Evolutionary conservation across 2,113 vertebrate species (phyloP).

Genomic region (Tichodroma muraria): DNA sequence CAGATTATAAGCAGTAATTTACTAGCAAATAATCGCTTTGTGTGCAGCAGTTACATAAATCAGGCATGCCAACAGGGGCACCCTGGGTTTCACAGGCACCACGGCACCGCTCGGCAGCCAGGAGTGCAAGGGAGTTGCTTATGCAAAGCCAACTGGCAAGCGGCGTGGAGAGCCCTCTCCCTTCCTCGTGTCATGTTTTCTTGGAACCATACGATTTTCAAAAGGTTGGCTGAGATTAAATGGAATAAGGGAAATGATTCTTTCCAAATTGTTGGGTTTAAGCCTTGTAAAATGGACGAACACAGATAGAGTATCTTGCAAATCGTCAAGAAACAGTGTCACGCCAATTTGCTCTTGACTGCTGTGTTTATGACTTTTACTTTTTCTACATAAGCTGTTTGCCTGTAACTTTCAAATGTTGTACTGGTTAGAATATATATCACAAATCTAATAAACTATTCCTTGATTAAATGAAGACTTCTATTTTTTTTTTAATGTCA

Average conservation of each 20-base stretch:
- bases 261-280: not conserved
- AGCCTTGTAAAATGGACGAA: not conserved
- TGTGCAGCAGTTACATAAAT: not conserved
- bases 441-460: not conserved
- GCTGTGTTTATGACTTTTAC: not conserved
- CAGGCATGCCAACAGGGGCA: not conserved
- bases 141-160: not conserved
- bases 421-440: not conserved
- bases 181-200: not conserved
- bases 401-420: not conserved
- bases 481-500: not conserved
- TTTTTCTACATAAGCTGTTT: not conserved
- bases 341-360: not conserved
- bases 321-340: not conserved
- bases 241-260: not conserved
- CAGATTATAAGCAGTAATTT: constrained; percentile 40
- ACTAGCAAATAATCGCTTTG: not conserved
- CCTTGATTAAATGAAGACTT: not conserved
- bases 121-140: accelerated
- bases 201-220: not conserved
- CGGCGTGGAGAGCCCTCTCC: accelerated
- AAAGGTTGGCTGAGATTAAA: not conserved
- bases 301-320: not conserved
- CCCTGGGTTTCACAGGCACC: not conserved
- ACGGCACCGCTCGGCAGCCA: accelerated